Conservation (phyloP, 2,113 vertebrate species). For the Telmatochromis sp. region DNA sequence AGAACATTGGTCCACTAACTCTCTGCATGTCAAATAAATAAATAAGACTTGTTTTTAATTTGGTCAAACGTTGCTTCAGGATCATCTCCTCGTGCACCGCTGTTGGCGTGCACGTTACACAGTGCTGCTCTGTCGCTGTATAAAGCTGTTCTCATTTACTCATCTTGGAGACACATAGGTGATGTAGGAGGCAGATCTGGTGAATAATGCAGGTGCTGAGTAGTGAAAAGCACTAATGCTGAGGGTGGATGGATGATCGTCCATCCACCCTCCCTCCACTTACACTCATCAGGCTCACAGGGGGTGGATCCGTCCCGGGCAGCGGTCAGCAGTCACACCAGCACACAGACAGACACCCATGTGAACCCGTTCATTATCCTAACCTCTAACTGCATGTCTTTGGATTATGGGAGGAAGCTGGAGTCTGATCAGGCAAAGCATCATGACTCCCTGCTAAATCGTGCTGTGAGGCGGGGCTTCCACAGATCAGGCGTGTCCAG, state of each 20-base stretch:
- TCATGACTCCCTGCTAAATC: rapidly evolving
- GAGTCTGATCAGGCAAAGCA: neutral
- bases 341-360: neutral
- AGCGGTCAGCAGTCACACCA: neutral
- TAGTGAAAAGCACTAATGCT: neutral
- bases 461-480: neutral
- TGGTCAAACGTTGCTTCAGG: neutral
- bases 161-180: neutral
- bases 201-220: neutral
- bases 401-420: neutral
- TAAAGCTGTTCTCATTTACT: neutral
- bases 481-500: neutral
- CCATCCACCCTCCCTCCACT: neutral
- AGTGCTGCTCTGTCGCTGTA: neutral
- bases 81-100: rapidly evolving
- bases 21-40: neutral
- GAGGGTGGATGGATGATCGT: neutral
- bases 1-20: neutral
- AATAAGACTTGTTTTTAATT: neutral
- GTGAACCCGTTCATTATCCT: neutral
- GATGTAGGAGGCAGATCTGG: neutral
- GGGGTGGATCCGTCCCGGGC: neutral
- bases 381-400: neutral
- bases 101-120: neutral
- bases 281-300: neutral